Evolutionary conservation across 37 sponge, comb jelly and placozoan species (phyloP).

Genomic region (Tethya wilhelma): DNA sequence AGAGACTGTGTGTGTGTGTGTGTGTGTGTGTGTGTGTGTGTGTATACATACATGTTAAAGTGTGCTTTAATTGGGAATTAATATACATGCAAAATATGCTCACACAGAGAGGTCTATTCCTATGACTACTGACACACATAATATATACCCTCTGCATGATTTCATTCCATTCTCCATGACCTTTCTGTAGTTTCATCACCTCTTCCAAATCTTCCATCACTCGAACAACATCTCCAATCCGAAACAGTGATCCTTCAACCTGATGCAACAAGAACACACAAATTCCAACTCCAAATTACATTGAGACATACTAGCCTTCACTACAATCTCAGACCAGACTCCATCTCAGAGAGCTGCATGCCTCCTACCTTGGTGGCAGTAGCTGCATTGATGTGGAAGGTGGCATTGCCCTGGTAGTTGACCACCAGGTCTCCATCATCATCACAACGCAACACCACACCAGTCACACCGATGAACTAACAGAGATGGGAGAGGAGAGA

Average conservation of each 20-base stretch:
- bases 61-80: no score
- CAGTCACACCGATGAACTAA: conserved; percentile 7
- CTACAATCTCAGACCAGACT: no score
- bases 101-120: no score
- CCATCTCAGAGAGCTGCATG: no score
- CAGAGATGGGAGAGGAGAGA: neutral
- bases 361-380: conserved; percentile 13
- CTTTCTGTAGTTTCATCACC: conserved; percentile 54
- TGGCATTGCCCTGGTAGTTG: conserved; percentile 12
- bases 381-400: conserved; percentile 11
- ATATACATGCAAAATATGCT: no score
- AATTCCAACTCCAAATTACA: neutral
- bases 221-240: conserved; percentile 54
- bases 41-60: no score
- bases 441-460: neutral
- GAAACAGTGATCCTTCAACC: conserved; percentile 15
- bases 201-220: conserved; percentile 46
- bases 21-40: no score
- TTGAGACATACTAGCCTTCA: no score
- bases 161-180: conserved; percentile 71
- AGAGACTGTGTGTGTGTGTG: no score
- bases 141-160: conserved; percentile 49
- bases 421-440: conserved; percentile 30
- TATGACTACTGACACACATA: neutral
- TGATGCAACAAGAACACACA: neutral